Evolutionary conservation across 1,140 invertebrate genomes (phyloP).

Genomic region (Dreissena polymorpha): DNA sequence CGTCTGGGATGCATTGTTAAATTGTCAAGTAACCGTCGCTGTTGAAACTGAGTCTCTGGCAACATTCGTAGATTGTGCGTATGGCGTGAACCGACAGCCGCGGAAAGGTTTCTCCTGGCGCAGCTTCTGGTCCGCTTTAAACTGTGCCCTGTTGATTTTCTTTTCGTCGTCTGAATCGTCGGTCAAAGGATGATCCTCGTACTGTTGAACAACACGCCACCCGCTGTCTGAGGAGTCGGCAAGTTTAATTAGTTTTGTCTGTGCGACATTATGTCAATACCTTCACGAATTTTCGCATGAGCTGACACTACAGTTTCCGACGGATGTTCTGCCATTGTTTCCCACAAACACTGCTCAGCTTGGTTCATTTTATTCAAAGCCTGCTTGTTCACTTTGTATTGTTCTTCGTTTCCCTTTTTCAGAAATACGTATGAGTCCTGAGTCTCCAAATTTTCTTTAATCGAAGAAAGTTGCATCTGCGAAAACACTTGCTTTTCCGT

Average conservation of each 20-base stretch:
- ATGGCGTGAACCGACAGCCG: slow-evolving; percentile 8
- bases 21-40: too few species aligned
- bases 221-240: slow-evolving; percentile 20
- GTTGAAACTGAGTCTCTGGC: too few species aligned
- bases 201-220: slow-evolving; percentile 21
- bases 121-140: slow-evolving; percentile 14
- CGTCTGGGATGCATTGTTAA: neutral
- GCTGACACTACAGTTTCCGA: neutral
- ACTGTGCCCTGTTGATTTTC: slow-evolving; percentile 19
- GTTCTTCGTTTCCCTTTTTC: slow-evolving; percentile 10
- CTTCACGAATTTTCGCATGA: neutral
- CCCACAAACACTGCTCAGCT: slow-evolving; percentile 8
- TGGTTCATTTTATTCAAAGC: neutral
- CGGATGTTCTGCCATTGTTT: neutral
- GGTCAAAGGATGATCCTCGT: slow-evolving; percentile 17
- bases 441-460: neutral
- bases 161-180: slow-evolving; percentile 21
- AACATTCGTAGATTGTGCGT: neutral
- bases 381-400: neutral
- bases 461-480: slow-evolving; percentile 1
- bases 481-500: neutral
- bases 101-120: neutral
- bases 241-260: slow-evolving; percentile 17
- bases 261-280: slow-evolving; percentile 14
- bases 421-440: neutral